Base-by-base conservation (phyloP, 2,797 vertebrate genomes). In the Sebastes taczanowskii region DNA sequence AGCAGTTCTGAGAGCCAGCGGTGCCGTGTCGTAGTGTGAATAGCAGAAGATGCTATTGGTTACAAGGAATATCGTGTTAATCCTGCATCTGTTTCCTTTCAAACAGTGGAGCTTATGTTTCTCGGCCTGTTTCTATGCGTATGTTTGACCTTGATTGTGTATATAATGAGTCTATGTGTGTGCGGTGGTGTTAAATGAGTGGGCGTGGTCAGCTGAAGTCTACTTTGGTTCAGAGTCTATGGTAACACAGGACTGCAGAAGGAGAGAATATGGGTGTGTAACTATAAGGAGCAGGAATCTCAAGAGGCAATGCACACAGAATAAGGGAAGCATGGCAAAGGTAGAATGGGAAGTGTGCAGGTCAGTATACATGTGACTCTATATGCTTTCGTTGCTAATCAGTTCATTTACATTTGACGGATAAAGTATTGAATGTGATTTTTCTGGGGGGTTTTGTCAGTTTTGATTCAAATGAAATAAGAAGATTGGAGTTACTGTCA, bases 111-210 rank as follows among this genome's bases (percentile, higher is more conserved):
- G 76, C 91, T 74, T 70, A 74, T 77, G 76, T 82, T 83, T 53
- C 69, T 70, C 53, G 0, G 10, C 14, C 23, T 67, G 62, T 64
- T 84, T 78, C 32, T 65, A 35, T 66, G 81, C 11, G 18, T 71
- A 58, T 71, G 77, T 84, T 90, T 88, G 86, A 91, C 86, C 86
- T 91, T 85, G 86, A 77, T 70, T 82, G 83, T 88, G 84, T 69
- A 59, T 85, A 56, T 81, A 78, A 79, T 77, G 60, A 65, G 66
- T 63, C 30, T 70, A 64, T 78, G 71, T 72, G 76, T 77, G 81
- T 53, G 63, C 61, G 3, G 60, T 27, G 14, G 59, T 85, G 74
- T 85, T 86, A 78, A 87, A 89, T 79, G 63, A 76, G 74, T 80
- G 73, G 89, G 88, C 22, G 85, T 76, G 86, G 87, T 85, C 55